Evolutionary conservation across 2,113 vertebrate species (phyloP), one percentile per base, ranked within the genome.

Genomic region (Enhydra lutris): DNA sequence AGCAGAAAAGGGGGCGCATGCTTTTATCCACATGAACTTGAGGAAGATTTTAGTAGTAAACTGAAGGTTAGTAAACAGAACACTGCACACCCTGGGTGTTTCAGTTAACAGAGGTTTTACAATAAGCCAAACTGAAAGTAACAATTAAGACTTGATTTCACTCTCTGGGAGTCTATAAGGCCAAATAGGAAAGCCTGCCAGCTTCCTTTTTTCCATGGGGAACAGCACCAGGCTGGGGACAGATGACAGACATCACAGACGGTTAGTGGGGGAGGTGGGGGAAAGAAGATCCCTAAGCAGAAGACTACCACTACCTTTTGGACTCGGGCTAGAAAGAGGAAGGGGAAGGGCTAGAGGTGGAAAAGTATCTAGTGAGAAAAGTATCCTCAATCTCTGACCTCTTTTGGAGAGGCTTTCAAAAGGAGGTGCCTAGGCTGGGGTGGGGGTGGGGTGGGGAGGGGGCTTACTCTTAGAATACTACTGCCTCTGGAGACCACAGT

Each of bases 31-130:
- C 17, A 13, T 23, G 23, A 23, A 50, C 69, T 57, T 50, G 29
- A 80, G 69, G 52, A 85, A 82, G 6, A 52, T 23, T 47, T 95
- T 45, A 45, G 61, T 76, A 67, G 65, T 29, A 89, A 90, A 79
- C 79, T n/a, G 90, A 90, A 84, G 14, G 34, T 76, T n/a, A 82
- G 8, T 47, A 47, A 91, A 65, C 20, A 65, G 11, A 79, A 50
- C 61, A 55, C 1, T 69, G 11, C 50, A 67, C 26, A 7, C 18
- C 4, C 47, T n/a, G 74, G 2, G 21, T 39, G 88, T 45, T 55
- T 20, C 18, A 50, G 23, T 63, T 52, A 50, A 36, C 74, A 92
- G 39, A 91, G 5, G 3, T 36, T 63, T 89, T 88, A 42, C 63
- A 84, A 24, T 36, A 17, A 61, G 4, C 12, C 52, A 71, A 92